Base-by-base conservation (phyloP, 2,113 vertebrate genomes). In the zebrafish (Danio rerio) region DNA sequence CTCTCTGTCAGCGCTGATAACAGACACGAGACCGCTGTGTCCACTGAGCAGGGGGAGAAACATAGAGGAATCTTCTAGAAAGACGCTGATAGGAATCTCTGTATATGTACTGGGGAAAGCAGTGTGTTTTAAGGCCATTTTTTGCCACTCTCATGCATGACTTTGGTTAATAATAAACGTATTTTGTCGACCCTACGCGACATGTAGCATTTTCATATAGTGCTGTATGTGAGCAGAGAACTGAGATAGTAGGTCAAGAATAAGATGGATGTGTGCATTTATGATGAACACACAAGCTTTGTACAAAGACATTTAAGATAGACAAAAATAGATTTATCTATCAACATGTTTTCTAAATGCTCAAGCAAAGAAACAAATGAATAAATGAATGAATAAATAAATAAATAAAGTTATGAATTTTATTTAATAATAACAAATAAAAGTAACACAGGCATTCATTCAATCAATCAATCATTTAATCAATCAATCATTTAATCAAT, bases 1-100 rank as follows among this genome's bases (percentile, higher is more conserved):
- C 42, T 86, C 55, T 80, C 84, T 83, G 84, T 74, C 65, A 56
- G 47, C 18, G 47, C 84, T 80, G 81, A 86, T 83, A 83, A 86
- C 62, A 83, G 49, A 85, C 61, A 78, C 53, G 69, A 77, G 69
- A 81, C 43, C 31, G 52, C 59, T 49, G 70, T 53, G 53, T 15
- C 20, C 53, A 21, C 61, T 55, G 81, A 76, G 61, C 52, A 77
- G 68, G 31, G 45, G 53, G 70, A 71, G 10, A 85, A 50, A 76
- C 52, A 74, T 42, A 59, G 59, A 20, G 50, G 63, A 65, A 80
- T 45, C 59, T 55, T 74, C 49, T 52, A 63, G 59, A 31, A 55
- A 80, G 74, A 77, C 62, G 49, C 52, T 78, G 78, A 71, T 65
- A 65, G 62, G 12, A 56, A 83, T 83, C 75, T 65, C 49, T 72